Evolutionary conservation across 1,140 invertebrate species (phyloP), one percentile per base, ranked within the genome.

Genomic region (Aphidius gifuensis): DNA sequence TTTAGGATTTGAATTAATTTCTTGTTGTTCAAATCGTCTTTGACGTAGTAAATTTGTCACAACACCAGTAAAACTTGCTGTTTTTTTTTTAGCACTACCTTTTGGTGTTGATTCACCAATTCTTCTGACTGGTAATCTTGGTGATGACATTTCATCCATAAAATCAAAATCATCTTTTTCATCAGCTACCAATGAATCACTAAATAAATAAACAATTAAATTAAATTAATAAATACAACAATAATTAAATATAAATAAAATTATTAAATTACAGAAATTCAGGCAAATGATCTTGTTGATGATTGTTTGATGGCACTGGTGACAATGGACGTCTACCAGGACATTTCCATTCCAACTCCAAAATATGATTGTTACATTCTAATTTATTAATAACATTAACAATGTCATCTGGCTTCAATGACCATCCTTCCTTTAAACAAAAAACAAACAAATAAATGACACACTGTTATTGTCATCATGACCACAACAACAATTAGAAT

Each of bases 31-130:
- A 66, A 87, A 80, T 64, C 85, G 81, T 53, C 87, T 83, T 69
- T 90, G 88, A 47, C 88, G 79, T 60, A 88, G 82, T 85, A 91
- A 90, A 57, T 89, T 90, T 0, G 85, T 88, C 11, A 91, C 76
- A 45, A 90, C 88, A 4, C 87, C 87, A 76, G 89, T 88, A 66
- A 90, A 85, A 46, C 87, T 90, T 0, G 88, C 88, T 2, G 88
- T 90, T 76, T 90, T 89, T 75, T 90, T 90, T 69, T 90, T 91
- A 0, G 88, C 88, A 66, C 88, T 89, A 5, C 88, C 88, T 68
- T 88, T 85, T 11, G 88, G 82, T 5, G 86, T 86, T 58, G 84
- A 85, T 64, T 81, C 78, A 0, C 85, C 86, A 63, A 85, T 84
- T 66, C 86, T 82, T 11, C 84, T 73, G 6, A 88, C 86, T 60